Evolutionary conservation across 2,797 vertebrate species (phyloP).

Genomic region (Acrocephalus scirpaceus): DNA sequence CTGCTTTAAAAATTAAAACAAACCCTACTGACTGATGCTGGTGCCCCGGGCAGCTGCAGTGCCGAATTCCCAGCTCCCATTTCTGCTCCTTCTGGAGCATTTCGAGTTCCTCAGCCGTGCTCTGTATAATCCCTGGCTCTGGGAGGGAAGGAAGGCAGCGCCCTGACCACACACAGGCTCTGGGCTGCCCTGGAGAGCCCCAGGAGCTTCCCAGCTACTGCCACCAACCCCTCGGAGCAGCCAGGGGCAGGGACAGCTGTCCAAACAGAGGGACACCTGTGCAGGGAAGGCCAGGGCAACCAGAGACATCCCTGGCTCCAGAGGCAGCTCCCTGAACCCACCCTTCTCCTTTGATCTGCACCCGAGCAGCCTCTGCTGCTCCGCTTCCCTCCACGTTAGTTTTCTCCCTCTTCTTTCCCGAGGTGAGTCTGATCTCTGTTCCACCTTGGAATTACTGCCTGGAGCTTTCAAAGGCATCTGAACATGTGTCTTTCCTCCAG

Average conservation of each 20-base stretch:
- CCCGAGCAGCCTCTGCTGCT: neutral
- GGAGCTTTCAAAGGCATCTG: neutral
- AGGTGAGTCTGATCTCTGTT: neutral
- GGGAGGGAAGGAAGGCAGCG: neutral
- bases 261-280: slow-evolving; percentile 12
- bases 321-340: neutral
- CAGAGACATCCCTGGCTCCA: neutral
- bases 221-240: rapidly evolving
- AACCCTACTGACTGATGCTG: neutral
- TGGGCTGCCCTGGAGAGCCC: neutral
- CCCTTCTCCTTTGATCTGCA: neutral
- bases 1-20: neutral
- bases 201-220: neutral
- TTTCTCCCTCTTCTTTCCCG: neutral
- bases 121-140: neutral
- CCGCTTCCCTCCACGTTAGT: rapidly evolving
- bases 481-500: rapidly evolving
- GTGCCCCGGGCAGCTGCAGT: rapidly evolving
- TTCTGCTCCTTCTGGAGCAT: neutral
- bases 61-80: neutral
- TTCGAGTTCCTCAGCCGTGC: neutral
- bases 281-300: neutral
- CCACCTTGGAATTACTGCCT: neutral
- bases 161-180: slow-evolving; percentile 28
- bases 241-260: neutral